Percentiles rank a stretch among this genome's conserved stretches.
Conservation (phyloP, 2,113 vertebrate genomes). For the Xenopus laevis region DNA sequence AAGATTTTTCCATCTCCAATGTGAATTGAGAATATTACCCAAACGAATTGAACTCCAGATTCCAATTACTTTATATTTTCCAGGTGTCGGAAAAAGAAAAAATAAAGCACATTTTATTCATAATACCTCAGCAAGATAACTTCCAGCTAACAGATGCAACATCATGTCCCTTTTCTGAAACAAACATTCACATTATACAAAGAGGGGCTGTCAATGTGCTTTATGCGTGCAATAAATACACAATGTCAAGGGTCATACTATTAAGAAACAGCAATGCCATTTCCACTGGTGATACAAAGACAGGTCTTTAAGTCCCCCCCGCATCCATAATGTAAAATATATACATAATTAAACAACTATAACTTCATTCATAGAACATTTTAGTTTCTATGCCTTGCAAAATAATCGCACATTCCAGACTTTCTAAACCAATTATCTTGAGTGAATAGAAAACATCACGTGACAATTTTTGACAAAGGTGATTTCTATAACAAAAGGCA, state of each 20-base stretch:
- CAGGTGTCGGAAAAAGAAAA: slow-evolving; percentile 31
- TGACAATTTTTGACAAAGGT: too few relatives aligned
- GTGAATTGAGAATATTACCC: slow-evolving; percentile 39
- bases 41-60: slow-evolving; percentile 38
- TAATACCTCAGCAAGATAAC: slow-evolving; percentile 8
- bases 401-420: too few relatives aligned
- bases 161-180: neutral
- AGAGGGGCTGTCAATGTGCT: slow-evolving; percentile 5
- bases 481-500: too few relatives aligned
- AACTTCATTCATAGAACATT: too few relatives aligned
- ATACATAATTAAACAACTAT: too few relatives aligned
- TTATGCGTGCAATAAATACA: neutral
- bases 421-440: too few relatives aligned
- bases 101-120: slow-evolving; percentile 1
- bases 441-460: too few relatives aligned
- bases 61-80: slow-evolving; percentile 33
- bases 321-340: too few relatives aligned
- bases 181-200: neutral
- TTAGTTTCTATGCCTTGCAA: too few relatives aligned
- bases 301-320: neutral
- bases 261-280: neutral
- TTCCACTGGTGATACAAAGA: neutral
- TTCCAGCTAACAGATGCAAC: slow-evolving; percentile 5
- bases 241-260: neutral
- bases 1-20: slow-evolving; percentile 21